phyloP scores from a whole-genome alignment of 2,797 vertebrate species.

The Heteromormyrus szaboi region DNA sequence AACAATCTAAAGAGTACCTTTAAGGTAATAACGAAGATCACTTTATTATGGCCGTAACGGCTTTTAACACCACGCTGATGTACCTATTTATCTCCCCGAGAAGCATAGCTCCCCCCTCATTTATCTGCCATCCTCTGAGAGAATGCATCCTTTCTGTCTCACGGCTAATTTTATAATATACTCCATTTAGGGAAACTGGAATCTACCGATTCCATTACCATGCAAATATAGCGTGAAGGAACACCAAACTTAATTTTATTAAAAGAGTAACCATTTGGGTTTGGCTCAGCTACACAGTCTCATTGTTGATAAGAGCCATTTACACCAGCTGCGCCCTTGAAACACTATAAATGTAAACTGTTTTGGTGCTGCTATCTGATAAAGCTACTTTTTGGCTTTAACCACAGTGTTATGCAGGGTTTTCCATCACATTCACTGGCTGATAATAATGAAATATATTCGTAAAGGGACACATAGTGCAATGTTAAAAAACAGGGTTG shows the following conservation, averaged over 20 bases:
- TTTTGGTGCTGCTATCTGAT: not conserved
- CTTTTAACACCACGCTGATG: not conserved
- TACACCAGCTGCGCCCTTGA: not conserved
- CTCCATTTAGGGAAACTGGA: not conserved
- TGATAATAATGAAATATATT: not conserved
- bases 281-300: not conserved
- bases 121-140: not conserved
- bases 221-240: not conserved
- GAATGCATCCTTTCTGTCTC: not conserved
- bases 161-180: not conserved
- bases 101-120: not conserved
- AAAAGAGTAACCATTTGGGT: not conserved
- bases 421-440: not conserved
- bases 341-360: not conserved
- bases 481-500: not conserved
- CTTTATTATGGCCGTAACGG: not conserved
- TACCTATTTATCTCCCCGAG: not conserved
- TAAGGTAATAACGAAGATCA: not conserved
- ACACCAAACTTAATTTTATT: not conserved
- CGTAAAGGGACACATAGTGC: not conserved
- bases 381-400: not conserved
- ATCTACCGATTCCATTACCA: not conserved
- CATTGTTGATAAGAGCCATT: not conserved
- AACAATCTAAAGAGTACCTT: not conserved
- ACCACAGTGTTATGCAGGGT: not conserved